A percentile compares a stretch with the other conserved stretches of the same genome.
Conservation (phyloP, 2,113 vertebrate genomes). For the Clarias magur region DNA sequence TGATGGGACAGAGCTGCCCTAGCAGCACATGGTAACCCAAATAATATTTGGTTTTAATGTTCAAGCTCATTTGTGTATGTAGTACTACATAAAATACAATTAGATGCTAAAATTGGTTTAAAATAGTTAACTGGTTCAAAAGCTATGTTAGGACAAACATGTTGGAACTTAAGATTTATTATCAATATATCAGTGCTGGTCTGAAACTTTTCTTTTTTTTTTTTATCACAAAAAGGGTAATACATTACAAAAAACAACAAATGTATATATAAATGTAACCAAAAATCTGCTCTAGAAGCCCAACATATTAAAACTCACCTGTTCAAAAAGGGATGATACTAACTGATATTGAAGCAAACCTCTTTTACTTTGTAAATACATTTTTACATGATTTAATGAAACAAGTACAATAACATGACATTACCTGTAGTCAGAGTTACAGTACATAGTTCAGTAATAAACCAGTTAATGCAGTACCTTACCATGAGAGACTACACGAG, state of each 20-base stretch:
- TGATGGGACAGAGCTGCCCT: too few relatives aligned
- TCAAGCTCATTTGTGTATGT: background rate
- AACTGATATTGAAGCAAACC: background rate
- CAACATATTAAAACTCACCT: background rate
- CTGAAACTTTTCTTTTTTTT: background rate
- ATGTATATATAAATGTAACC: background rate
- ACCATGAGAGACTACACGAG: conserved; percentile 24
- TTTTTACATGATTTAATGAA: background rate
- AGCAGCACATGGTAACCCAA: too few relatives aligned
- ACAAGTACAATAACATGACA: background rate
- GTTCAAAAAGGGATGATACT: background rate
- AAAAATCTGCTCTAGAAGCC: background rate
- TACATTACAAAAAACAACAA: background rate
- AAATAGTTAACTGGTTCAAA: background rate
- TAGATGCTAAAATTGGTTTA: background rate
- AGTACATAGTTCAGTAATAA: background rate
- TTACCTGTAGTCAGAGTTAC: background rate
- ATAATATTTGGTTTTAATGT: too few relatives aligned
- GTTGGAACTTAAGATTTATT: background rate
- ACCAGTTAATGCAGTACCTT: conserved; percentile 17
- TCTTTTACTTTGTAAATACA: background rate
- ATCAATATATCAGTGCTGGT: background rate
- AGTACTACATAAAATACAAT: background rate
- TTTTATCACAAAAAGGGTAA: background rate
- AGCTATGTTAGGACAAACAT: background rate